phyloP scores from a whole-genome alignment of 53 echinoderm and acorn worm genomes.

The Henricia sp. region DNA sequence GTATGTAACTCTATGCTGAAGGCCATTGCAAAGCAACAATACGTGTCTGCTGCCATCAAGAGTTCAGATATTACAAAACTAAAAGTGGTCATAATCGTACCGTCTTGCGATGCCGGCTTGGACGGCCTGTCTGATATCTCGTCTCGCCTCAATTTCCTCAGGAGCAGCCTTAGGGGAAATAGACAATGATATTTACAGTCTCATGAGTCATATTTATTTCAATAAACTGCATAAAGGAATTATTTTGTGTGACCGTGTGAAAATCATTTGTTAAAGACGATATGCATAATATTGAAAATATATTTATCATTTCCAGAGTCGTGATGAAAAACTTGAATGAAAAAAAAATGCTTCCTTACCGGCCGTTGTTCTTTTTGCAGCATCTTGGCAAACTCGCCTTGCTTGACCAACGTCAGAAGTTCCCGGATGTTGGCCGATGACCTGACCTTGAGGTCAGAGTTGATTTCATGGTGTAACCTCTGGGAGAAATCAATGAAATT shows the following conservation, averaged over 20 bases:
- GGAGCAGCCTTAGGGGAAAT: slow-evolving; percentile 22
- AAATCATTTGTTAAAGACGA: no score
- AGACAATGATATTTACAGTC: no score
- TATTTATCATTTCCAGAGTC: no score
- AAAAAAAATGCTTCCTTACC: no score
- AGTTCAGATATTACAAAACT: background rate
- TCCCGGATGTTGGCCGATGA: slow-evolving; percentile 70
- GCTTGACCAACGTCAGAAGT: slow-evolving; percentile 62
- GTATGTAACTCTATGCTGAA: background rate
- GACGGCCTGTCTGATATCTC: slow-evolving; percentile 46
- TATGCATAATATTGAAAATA: no score
- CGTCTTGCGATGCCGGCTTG: slow-evolving; percentile 58
- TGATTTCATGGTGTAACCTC: slow-evolving; percentile 71
- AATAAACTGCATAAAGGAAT: no score
- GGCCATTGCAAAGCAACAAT: background rate
- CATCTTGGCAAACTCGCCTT: slow-evolving; percentile 74
- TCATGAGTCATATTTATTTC: no score
- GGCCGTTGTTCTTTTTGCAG: slow-evolving; percentile 70
- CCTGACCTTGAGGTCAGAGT: slow-evolving; percentile 53
- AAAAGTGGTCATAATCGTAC: background rate
- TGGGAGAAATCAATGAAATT: slow-evolving; percentile 1
- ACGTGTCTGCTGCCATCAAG: no score
- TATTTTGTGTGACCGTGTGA: background rate
- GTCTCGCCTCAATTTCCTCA: slow-evolving; percentile 46
- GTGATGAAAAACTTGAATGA: no score